These are phyloP conservation scores for Lumbricus terrestris DNA, from an alignment of 2,888 invertebrate genomes.

Conservation along the genomic window DNA sequence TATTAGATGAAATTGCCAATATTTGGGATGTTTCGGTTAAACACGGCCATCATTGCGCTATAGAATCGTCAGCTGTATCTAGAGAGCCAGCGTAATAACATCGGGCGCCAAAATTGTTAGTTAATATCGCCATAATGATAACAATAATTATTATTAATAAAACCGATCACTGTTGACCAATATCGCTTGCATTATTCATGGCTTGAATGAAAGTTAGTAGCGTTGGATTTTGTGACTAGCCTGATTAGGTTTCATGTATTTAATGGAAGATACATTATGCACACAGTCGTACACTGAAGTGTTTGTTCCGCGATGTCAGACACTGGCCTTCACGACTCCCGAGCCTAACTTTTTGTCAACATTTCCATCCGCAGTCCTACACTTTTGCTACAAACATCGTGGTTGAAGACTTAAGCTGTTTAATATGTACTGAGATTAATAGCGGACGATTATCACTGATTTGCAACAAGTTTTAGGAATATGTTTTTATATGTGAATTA, in stretches of 20 bases:
- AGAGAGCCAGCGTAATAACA: not conserved
- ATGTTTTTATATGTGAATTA: not conserved
- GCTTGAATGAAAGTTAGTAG: not conserved
- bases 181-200: not conserved
- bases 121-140: not conserved
- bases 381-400: not conserved
- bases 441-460: not conserved
- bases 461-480: not conserved
- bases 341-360: not conserved
- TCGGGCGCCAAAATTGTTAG: not conserved
- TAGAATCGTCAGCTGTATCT: not conserved
- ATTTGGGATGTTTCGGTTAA: too few species aligned
- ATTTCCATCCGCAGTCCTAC: not conserved
- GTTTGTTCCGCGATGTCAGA: not conserved
- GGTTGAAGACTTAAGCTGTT: not conserved
- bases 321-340: too few species aligned
- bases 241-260: not conserved
- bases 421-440: too few species aligned
- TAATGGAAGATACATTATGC: not conserved
- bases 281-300: not conserved
- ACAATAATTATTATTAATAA: too few species aligned
- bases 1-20: too few species aligned
- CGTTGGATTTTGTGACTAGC: not conserved
- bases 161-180: not conserved
- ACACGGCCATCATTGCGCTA: too few species aligned